phyloP scores from a whole-genome alignment of 2,113 vertebrate genomes.

The Tiliqua scincoides region DNA sequence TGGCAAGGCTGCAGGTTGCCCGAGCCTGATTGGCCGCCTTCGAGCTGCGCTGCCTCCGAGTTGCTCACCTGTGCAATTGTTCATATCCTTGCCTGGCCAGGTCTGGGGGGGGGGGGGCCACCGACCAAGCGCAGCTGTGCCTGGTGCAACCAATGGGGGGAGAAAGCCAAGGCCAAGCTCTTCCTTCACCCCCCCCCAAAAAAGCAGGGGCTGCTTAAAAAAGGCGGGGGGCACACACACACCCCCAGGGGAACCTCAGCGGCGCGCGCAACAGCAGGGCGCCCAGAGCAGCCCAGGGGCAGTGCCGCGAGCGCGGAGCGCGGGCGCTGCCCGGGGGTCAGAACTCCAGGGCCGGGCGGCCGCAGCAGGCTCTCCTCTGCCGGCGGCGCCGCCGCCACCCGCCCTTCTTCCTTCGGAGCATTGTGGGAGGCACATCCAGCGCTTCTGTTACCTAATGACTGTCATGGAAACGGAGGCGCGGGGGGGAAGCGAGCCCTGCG shows the following conservation, averaged over 20 bases:
- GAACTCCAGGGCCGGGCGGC: constrained; percentile 63
- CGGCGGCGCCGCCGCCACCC: constrained; percentile 34
- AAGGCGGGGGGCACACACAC: no score
- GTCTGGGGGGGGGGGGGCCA: no score
- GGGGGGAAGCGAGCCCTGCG: constrained; percentile 71
- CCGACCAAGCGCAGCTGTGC: no score
- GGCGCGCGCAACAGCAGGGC: background rate
- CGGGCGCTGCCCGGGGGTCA: constrained; percentile 65
- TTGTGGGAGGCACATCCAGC: constrained; percentile 76
- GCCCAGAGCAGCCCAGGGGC: constrained; percentile 40
- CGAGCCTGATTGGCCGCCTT: constrained; percentile 73
- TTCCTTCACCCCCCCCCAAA: constrained; percentile 35
- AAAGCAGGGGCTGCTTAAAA: constrained; percentile 37
- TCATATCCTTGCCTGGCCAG: constrained; percentile 80
- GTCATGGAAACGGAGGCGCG: constrained; percentile 79
- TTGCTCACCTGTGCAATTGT: constrained; percentile 77
- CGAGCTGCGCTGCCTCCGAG: constrained; percentile 75
- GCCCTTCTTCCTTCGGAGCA: constrained; percentile 62
- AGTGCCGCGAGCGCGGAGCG: no score
- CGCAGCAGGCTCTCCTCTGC: constrained; percentile 55
- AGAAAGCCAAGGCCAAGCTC: constrained; percentile 29
- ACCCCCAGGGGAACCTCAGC: background rate
- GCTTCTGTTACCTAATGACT: constrained; percentile 81
- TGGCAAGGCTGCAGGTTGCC: constrained; percentile 74
- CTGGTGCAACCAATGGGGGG: no score